A percentile compares a stretch with the other conserved stretches of the same genome.
Conservation (phyloP, 2,113 vertebrate genomes). For the Paedocypris sp. region DNA sequence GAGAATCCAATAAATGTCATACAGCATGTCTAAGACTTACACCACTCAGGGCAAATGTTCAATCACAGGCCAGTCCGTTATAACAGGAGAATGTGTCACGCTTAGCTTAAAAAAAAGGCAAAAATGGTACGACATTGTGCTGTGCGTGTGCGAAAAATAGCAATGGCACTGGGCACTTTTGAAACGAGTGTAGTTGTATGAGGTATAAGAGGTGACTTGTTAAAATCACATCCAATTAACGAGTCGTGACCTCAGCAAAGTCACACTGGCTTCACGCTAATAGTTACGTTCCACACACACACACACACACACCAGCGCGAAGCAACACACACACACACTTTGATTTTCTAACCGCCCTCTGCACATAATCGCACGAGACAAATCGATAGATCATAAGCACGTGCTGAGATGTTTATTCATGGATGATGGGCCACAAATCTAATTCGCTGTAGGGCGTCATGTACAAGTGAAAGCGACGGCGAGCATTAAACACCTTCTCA, state of each 20-base stretch:
- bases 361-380: neutral
- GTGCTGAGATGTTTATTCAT: conserved; percentile 17
- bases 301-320: neutral
- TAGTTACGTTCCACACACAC: neutral
- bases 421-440: conserved; percentile 24
- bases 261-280: conserved; percentile 5
- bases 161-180: neutral
- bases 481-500: conserved; percentile 21
- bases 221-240: conserved; percentile 3
- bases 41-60: too few relatives aligned
- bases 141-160: neutral
- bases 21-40: too few relatives aligned
- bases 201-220: conserved; percentile 1
- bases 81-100: too few relatives aligned
- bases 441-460: conserved; percentile 3
- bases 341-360: neutral
- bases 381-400: conserved; percentile 29
- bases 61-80: too few relatives aligned
- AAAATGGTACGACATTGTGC: too few relatives aligned
- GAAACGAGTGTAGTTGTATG: conserved; percentile 3
- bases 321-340: neutral
- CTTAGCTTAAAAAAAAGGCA: too few relatives aligned
- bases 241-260: conserved; percentile 15
- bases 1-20: too few relatives aligned
- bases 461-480: conserved; percentile 18